Conservation (phyloP, 2,113 vertebrate species). For the Urocolius indicus region DNA sequence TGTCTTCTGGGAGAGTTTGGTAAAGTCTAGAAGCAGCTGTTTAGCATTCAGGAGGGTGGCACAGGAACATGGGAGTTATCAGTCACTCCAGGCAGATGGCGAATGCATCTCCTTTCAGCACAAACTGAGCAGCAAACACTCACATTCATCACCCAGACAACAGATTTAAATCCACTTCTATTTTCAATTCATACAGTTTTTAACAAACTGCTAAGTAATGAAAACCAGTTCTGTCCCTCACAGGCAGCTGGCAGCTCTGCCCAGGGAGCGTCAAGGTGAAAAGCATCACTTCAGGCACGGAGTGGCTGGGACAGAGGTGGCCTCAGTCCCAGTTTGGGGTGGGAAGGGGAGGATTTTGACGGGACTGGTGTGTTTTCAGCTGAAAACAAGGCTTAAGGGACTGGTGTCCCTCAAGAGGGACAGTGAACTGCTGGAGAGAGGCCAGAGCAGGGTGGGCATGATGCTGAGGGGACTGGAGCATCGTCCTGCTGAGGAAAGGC, state of each 20-base stretch:
- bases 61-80: neutral
- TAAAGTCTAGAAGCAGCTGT: neutral
- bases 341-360: neutral
- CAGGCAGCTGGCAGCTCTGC: neutral
- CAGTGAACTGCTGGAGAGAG: no score
- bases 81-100: slow-evolving; percentile 61
- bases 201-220: slow-evolving; percentile 2
- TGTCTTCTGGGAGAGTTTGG: neutral
- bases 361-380: neutral
- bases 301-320: neutral
- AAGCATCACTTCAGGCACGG: neutral
- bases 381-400: neutral
- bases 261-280: neutral
- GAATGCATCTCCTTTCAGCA: slow-evolving; percentile 50
- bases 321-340: rapidly evolving
- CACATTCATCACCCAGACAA: slow-evolving; percentile 48
- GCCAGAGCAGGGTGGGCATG: no score
- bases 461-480: no score
- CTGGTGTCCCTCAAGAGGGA: no score
- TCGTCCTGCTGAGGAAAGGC: no score
- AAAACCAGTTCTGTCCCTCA: slow-evolving; percentile 13
- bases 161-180: slow-evolving; percentile 17
- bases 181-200: neutral
- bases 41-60: slow-evolving; percentile 1
- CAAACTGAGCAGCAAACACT: slow-evolving; percentile 58